phyloP scores from a whole-genome alignment of 30 jellyfish, hydroid and myxozoan species.

The Sanderia malayensis region DNA sequence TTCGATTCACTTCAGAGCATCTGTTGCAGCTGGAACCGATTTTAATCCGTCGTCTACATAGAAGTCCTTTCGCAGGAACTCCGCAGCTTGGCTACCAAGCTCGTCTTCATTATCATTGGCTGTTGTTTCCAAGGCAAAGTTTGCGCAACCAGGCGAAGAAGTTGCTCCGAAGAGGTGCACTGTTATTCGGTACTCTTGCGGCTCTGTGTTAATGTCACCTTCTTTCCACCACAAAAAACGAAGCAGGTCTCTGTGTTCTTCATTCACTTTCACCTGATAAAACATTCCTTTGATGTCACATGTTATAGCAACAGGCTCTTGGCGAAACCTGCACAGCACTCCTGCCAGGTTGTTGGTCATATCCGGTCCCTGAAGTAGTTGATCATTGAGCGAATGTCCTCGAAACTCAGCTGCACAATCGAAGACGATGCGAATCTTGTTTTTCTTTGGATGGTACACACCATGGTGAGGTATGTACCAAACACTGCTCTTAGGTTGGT shows the following conservation, averaged over 20 bases:
- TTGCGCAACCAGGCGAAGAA: conserved; percentile 31
- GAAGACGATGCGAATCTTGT: conserved; percentile 34
- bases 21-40: conserved; percentile 10
- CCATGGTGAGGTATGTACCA: conserved; percentile 50
- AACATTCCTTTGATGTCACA: conserved; percentile 52
- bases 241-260: conserved; percentile 28
- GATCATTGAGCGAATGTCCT: conserved; percentile 20
- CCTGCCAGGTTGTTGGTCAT: conserved; percentile 35
- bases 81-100: conserved; percentile 19
- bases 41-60: conserved; percentile 19
- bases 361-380: conserved; percentile 48
- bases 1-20: conserved; percentile 12
- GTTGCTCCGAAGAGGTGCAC: conserved; percentile 55
- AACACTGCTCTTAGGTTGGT: conserved; percentile 12
- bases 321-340: conserved; percentile 36
- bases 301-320: conserved; percentile 20
- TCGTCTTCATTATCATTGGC: conserved; percentile 34
- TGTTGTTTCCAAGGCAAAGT: conserved; percentile 23
- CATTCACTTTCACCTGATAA: conserved; percentile 36
- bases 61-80: conserved; percentile 19
- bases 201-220: conserved; percentile 18
- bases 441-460: conserved; percentile 39
- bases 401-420: conserved; percentile 29
- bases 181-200: conserved; percentile 23
- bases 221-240: conserved; percentile 58